Evolutionary conservation across 1,140 invertebrate genomes (phyloP), one percentile per base, ranked within the genome.

Genomic region (Calephelis nemesis): DNA sequence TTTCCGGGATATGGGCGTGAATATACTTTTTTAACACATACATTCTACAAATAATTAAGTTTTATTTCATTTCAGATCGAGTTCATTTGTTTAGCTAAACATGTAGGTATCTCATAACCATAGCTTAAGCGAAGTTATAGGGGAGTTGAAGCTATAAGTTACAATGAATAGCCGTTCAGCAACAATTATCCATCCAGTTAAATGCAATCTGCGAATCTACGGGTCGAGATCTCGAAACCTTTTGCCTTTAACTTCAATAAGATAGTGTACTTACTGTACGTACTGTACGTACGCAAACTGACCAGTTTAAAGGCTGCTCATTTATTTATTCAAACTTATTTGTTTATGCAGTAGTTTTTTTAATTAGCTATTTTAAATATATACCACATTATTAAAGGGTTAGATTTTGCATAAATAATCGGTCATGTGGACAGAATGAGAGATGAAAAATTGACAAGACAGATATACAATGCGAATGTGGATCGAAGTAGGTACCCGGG

Each of bases 221-320:
- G 80, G 84, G 78, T 86, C 83, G 79, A 86, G 85, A 87, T 87
- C 84, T 87, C 78, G 77, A 87, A 87, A 89, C 85, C 84, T 87
- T 85, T 87, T 86, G 85, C 84, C 84, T 87, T 78, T 79, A 78
- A 87, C 83, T 80, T 74, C 81, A 83, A 79, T 75, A 30, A 71
- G 77, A 45, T 48, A 63, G 19, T 58, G 30, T 30, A 30, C 30
- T 30, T 30, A 30, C 30, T 30, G 30, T 30, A 13, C 13, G 19
- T 30, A 30, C 30, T 30, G 30, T 30, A 13, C 13, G 19, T 54
- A 15, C 6, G 52, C 19, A 63, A 73, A 74, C 71, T 80, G 78
- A 78, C 76, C 75, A 64, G 54, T 11, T 40, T 65, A 68, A 74
- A 74, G 73, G 65, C 50, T 68, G 47, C 77, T 85, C 77, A 82